These are phyloP conservation scores for Macroglossus sobrinus DNA, from an alignment of 2,113 vertebrate genomes.

Conservation along the genomic window DNA sequence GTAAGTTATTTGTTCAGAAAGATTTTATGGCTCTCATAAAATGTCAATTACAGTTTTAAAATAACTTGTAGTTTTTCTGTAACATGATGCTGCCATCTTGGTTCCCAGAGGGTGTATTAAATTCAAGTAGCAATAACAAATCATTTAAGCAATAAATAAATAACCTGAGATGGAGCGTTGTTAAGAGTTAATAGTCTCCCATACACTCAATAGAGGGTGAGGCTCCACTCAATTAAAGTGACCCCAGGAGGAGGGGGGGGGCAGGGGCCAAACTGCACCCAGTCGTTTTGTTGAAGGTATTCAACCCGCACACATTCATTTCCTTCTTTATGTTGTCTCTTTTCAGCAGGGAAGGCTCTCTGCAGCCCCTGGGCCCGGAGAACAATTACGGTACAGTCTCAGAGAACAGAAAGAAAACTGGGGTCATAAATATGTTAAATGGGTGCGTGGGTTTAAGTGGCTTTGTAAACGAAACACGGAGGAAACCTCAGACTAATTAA, in stretches of 20 bases:
- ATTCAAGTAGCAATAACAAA: constrained; percentile 90
- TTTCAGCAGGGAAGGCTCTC: constrained; percentile 93
- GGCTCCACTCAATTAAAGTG: constrained; percentile 99
- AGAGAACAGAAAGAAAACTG: constrained; percentile 89
- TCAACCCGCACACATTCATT: constrained; percentile 98
- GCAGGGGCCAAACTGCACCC: constrained; percentile 94
- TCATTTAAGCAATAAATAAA: constrained; percentile 95
- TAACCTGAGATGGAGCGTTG: constrained; percentile 90
- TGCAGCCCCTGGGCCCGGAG: constrained; percentile 85
- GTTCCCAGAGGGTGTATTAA: constrained; percentile 89
- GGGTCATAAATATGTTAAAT: constrained; percentile 99
- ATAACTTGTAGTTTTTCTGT: constrained; percentile 86
- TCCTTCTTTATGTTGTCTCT: constrained; percentile 96
- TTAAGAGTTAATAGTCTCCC: constrained; percentile 99
- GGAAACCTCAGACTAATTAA: constrained; percentile 90
- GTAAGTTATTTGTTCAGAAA: constrained; percentile 87
- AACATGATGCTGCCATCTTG: constrained; percentile 83
- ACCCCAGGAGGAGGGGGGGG: constrained; percentile 87
- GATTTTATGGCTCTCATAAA: constrained; percentile 87
- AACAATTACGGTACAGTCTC: constrained; percentile 93
- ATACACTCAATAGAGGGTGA: constrained; percentile 97
- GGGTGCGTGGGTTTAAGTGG: constrained; percentile 90
- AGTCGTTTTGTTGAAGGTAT: constrained; percentile 95
- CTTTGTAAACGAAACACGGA: constrained; percentile 92
- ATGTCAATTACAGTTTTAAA: constrained; percentile 88